Evolutionary conservation across 1,140 invertebrate species (phyloP), one percentile per base, ranked within the genome.

Genomic region (Papilio xuthus): DNA sequence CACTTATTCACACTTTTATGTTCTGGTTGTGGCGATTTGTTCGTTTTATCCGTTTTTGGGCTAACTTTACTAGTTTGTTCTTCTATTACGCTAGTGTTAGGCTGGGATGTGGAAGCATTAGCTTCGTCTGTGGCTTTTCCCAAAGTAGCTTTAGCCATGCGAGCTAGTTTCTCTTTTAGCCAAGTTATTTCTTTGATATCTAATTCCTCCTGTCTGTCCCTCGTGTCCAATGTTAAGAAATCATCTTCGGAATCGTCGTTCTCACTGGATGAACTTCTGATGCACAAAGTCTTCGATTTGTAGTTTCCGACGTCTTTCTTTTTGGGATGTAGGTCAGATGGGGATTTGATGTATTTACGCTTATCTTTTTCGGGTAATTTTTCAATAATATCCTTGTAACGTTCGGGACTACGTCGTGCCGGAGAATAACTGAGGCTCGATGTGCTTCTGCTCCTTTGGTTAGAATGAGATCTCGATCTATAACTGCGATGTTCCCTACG

Each of bases 401-500:
- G 94, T 78, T 96, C 96, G 0, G 96, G 95, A 89, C 95, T 95
- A 12, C 95, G 92, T 9, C 95, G 90, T 0, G 96, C 95, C 0
- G 96, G 96, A 0, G 96, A 96, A 83, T 96, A 96, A 77, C 95
- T 96, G 76, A 96, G 89, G 77, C 94, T 95, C 3, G 95, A 95
- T n/a, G 95, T 89, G 81, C 94, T 93, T 20, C 91, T 79, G 76
- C 90, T 89, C 60, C 83, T 84, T 15, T 85, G 67, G 77, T 93
- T 81, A 56, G 93, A 90, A 8, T 85, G 81, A 2, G 91, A 90
- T 67, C 81, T 82, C 4, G 85, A 86, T 26, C 83, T 84, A 41
- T 85, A 82, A 71, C 77, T 85, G 47, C 85, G 84, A 79, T 84
- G 82, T 81, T 89, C 87, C 72, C 79, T 85, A 4, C 80, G 83